phyloP scores from a whole-genome alignment of 2,797 vertebrate genomes.

The Apodemus agrarius region DNA sequence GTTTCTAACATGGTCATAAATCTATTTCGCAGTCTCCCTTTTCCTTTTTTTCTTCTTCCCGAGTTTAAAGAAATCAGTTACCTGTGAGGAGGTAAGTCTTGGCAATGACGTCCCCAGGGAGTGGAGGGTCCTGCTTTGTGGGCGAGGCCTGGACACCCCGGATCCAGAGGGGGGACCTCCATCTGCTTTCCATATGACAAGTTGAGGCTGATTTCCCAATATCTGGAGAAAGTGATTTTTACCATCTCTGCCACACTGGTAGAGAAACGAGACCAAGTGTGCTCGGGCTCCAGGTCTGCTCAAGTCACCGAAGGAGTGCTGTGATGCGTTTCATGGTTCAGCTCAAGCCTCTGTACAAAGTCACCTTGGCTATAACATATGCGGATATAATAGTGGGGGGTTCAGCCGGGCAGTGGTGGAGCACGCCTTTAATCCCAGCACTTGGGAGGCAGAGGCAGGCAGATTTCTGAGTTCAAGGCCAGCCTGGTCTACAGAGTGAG shows the following conservation, averaged over 20 bases:
- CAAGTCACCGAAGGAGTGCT: background rate
- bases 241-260: rapidly evolving
- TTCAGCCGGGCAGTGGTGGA: background rate
- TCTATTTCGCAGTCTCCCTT: conserved; percentile 78
- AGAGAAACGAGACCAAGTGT: background rate
- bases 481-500: too few species aligned
- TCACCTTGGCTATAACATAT: background rate
- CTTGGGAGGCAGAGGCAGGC: too few species aligned
- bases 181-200: background rate
- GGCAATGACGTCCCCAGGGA: background rate
- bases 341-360: background rate
- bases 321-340: background rate
- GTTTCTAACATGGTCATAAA: conserved; percentile 84
- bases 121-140: background rate
- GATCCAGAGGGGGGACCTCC: background rate
- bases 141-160: background rate
- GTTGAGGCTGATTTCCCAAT: background rate
- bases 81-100: conserved; percentile 8
- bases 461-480: too few species aligned
- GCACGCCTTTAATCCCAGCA: too few species aligned
- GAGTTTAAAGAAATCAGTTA: conserved; percentile 76
- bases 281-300: background rate
- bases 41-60: conserved; percentile 72
- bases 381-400: background rate
- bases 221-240: background rate